Evolutionary conservation across 2,113 vertebrate genomes (phyloP).

Genomic region (Argyrosomus japonicus): DNA sequence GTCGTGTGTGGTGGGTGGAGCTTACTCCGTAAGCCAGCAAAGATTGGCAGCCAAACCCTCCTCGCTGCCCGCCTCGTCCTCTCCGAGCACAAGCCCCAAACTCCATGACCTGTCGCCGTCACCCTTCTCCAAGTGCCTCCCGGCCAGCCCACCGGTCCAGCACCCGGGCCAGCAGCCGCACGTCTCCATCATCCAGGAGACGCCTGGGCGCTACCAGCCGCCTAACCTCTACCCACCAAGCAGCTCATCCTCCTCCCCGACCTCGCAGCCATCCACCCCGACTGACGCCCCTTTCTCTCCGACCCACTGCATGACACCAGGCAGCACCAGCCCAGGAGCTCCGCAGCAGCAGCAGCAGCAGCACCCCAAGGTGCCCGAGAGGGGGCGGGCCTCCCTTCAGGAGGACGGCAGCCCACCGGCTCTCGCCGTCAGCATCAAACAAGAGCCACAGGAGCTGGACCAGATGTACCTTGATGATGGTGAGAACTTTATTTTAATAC

Average conservation of each 20-base stretch:
- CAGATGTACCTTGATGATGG: conserved; percentile 98
- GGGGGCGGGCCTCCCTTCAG: conserved; percentile 83
- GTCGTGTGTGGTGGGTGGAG: conserved; percentile 82
- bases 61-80: conserved; percentile 76
- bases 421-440: conserved; percentile 93
- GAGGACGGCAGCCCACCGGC: conserved; percentile 87
- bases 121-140: conserved; percentile 87
- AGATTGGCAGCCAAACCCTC: conserved; percentile 78
- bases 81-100: conserved; percentile 88
- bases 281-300: conserved; percentile 66
- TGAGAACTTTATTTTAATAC: conserved; percentile 81
- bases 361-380: conserved; percentile 77
- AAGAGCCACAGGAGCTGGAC: conserved; percentile 97
- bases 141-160: conserved; percentile 76
- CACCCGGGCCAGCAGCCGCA: conserved; percentile 82
- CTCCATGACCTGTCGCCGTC: conserved; percentile 89
- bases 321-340: too few relatives aligned
- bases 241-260: conserved; percentile 87
- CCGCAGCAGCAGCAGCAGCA: conserved; percentile 22
- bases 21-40: conserved; percentile 87
- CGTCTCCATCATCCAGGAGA: conserved; percentile 89
- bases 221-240: conserved; percentile 84
- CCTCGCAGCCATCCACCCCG: conserved; percentile 79
- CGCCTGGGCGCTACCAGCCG: conserved; percentile 87
- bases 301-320: conserved; percentile 48